Percentiles rank a stretch among this genome's conserved stretches.
phyloP scores from a whole-genome alignment of 2,888 invertebrate genomes.

The Cosmorhoe ocellata region DNA sequence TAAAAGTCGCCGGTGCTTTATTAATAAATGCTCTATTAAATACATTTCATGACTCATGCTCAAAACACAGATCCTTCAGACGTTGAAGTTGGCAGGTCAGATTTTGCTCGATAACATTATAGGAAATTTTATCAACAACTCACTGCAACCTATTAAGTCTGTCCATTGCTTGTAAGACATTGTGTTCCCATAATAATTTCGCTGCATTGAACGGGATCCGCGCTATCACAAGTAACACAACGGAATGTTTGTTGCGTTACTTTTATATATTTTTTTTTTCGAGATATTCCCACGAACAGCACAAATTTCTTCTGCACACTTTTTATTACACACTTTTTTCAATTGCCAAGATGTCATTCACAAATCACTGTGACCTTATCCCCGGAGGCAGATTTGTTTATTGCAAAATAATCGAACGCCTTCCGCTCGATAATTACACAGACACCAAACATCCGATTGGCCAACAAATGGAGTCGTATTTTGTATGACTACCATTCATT shows the following conservation, averaged over 20 bases:
- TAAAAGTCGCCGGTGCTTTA: constrained; percentile 2
- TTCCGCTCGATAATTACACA: constrained; percentile 54
- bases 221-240: too few species aligned
- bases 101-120: background rate
- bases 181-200: too few species aligned
- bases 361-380: constrained; percentile 14
- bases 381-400: constrained; percentile 32
- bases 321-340: too few species aligned
- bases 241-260: too few species aligned
- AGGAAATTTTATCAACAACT: too few species aligned
- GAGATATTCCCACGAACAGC: too few species aligned
- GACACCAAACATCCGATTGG: constrained; percentile 38
- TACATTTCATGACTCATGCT: constrained; percentile 23
- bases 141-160: too few species aligned
- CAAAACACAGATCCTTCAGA: constrained; percentile 2
- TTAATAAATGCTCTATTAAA: constrained; percentile 13
- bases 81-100: background rate
- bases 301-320: too few species aligned
- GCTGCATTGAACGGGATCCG: too few species aligned
- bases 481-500: constrained; percentile 1
- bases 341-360: constrained; percentile 5
- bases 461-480: constrained; percentile 23
- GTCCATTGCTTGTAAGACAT: too few species aligned
- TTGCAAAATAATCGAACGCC: constrained; percentile 49
- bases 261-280: too few species aligned